Evolutionary conservation across 2,113 vertebrate genomes (phyloP).

Genomic region (Pimephales promelas): DNA sequence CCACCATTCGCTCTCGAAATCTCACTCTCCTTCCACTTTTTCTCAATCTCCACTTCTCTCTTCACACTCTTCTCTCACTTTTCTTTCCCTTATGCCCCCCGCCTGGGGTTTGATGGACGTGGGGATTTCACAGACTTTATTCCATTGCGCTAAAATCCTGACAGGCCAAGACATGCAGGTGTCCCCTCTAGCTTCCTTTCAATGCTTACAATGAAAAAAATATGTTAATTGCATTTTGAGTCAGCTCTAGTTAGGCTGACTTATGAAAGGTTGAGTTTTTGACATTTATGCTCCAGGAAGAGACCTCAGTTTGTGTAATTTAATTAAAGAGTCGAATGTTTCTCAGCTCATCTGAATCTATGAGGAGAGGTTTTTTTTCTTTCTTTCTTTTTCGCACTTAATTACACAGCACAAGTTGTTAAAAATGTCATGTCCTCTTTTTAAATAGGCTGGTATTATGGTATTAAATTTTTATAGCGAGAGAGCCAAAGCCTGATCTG

Average conservation of each 20-base stretch:
- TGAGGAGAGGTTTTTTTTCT: background rate
- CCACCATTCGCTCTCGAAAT: constrained; percentile 11
- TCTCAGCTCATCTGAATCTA: background rate
- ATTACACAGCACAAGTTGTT: background rate
- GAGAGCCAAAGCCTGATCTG: background rate
- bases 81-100: background rate
- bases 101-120: constrained; percentile 5
- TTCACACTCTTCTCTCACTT: background rate
- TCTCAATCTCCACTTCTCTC: background rate
- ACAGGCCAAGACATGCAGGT: constrained; percentile 14
- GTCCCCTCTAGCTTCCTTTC: constrained; percentile 8
- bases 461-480: background rate
- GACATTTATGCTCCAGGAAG: constrained; percentile 17
- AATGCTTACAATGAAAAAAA: constrained; percentile 4
- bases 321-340: constrained; percentile 11
- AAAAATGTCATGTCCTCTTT: background rate
- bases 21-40: constrained; percentile 11
- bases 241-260: constrained; percentile 1
- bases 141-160: constrained; percentile 6
- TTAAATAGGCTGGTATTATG: background rate
- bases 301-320: constrained; percentile 11
- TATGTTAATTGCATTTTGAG: constrained; percentile 36
- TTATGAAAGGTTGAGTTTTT: constrained; percentile 33
- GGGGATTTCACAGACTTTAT: constrained; percentile 12
- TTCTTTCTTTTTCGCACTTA: background rate